These are phyloP conservation scores for Papio anubis DNA, from an alignment of 2,113 vertebrate genomes.

Conservation along the genomic window DNA sequence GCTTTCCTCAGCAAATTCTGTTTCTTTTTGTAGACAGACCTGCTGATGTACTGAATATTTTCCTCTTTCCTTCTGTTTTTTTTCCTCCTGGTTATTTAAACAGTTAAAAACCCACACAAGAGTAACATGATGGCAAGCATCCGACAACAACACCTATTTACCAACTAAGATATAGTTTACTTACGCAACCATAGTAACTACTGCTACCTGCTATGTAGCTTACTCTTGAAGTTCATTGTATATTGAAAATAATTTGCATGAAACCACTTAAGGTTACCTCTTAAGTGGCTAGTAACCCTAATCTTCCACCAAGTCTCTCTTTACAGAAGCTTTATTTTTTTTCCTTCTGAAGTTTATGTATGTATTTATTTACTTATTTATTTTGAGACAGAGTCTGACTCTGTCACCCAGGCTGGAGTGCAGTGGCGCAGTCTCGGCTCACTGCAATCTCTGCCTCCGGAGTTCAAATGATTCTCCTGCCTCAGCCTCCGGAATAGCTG, in stretches of 20 bases:
- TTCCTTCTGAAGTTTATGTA: background rate
- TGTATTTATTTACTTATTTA: no score
- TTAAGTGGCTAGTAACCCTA: background rate
- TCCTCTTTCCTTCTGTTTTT: background rate
- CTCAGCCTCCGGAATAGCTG: no score
- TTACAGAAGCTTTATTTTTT: slow-evolving; percentile 7
- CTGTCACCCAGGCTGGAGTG: no score
- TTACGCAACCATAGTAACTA: slow-evolving; percentile 37
- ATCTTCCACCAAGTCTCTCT: background rate
- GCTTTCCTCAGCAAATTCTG: slow-evolving; percentile 56
- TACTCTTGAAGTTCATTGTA: background rate
- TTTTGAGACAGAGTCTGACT: no score
- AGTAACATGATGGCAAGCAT: slow-evolving; percentile 20
- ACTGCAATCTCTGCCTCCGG: no score
- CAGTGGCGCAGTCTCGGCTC: no score
- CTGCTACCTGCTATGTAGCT: background rate
- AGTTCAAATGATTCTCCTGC: no score
- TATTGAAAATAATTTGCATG: slow-evolving; percentile 30
- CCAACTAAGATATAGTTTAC: slow-evolving; percentile 18
- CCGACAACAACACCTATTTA: slow-evolving; percentile 7
- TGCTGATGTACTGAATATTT: slow-evolving; percentile 25
- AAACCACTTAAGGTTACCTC: background rate
- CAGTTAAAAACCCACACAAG: slow-evolving; percentile 18
- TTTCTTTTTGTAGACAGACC: slow-evolving; percentile 29
- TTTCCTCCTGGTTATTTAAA: slow-evolving; percentile 46